Evolutionary conservation across 2,113 vertebrate species (phyloP), one percentile per base, ranked within the genome.

Genomic region (Terrapene triunguis): DNA sequence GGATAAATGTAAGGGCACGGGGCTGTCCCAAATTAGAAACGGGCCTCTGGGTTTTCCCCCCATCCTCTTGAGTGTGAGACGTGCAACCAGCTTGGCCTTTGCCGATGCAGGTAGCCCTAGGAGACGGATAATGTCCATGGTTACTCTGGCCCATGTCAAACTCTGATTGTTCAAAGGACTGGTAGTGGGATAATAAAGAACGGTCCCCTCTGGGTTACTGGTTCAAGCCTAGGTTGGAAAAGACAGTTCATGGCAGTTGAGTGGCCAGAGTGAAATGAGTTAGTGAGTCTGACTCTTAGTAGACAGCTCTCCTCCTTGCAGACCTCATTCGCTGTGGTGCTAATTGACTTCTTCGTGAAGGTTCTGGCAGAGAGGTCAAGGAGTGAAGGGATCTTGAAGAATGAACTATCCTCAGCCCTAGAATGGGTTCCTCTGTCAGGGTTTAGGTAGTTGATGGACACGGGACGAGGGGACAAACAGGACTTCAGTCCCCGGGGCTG

Each of bases 1-100:
- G 99, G 99, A 99, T 99, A 97, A 99, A 99, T 27, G 99, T 99
- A 98, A 98, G 98, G 79, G 54, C 74, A 89, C 1, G 0, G 88
- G 89, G 78, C 51, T 78, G 88, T 87, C 69, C 84, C 48, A 12
- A 59, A 25, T 80, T 85, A 84, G 44, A 1, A 42, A 48, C 42
- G 22, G 84, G 38, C 83, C 95, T 72, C 44, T 80, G 16, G 21
- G 82, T 89, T 93, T 35, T 57, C 85, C 5, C 69, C 69, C 48
- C 4, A 53, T 85, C 19, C 8, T 1, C 47, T 92, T 78, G 79
- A 0, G 0, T 38, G 8, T 72, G 82, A 82, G 42, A 48, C 82
- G 10, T 11, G 27, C 79, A 42, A 87, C 91, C 89, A 9, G 55
- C 72, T 85, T 13, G 89, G 83, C 50, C 79, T 11, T 2, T 35